phyloP scores from a whole-genome alignment of 2,797 vertebrate genomes.

The Botia almorhae region DNA sequence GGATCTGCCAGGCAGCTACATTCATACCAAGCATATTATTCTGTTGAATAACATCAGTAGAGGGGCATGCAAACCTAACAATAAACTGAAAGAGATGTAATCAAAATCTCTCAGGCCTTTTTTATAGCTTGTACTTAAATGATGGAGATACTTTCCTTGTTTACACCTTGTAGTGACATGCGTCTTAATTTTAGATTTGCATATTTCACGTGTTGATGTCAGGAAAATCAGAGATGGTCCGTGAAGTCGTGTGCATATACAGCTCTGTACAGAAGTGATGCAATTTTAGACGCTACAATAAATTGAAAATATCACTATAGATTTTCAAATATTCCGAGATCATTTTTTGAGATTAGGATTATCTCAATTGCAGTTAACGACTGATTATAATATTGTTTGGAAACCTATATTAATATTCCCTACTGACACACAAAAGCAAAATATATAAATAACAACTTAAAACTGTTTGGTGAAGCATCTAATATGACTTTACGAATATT shows the following conservation, averaged over 20 bases:
- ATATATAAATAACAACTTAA: too few species aligned
- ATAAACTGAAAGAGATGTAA: constrained; percentile 18
- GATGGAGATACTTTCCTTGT: background rate
- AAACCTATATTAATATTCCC: too few species aligned
- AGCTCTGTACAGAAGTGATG: background rate
- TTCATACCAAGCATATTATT: constrained; percentile 29
- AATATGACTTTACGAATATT: too few species aligned
- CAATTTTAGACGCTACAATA: too few species aligned
- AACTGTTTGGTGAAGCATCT: too few species aligned
- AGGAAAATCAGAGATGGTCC: background rate
- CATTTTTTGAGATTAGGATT: too few species aligned
- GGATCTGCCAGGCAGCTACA: constrained; percentile 34
- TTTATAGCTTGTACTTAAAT: background rate
- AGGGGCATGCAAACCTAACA: constrained; percentile 11
- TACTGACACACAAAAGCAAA: too few species aligned
- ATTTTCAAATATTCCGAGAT: too few species aligned
- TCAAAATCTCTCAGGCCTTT: background rate
- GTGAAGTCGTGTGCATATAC: background rate
- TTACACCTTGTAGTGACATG: background rate
- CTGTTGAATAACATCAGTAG: constrained; percentile 27
- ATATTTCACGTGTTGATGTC: background rate
- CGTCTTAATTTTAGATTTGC: background rate
- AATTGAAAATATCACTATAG: too few species aligned
- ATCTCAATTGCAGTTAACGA: too few species aligned
- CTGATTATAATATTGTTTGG: too few species aligned